Evolutionary conservation across 1,140 invertebrate species (phyloP), one percentile per base, ranked within the genome.

Genomic region (Achroia grisella): DNA sequence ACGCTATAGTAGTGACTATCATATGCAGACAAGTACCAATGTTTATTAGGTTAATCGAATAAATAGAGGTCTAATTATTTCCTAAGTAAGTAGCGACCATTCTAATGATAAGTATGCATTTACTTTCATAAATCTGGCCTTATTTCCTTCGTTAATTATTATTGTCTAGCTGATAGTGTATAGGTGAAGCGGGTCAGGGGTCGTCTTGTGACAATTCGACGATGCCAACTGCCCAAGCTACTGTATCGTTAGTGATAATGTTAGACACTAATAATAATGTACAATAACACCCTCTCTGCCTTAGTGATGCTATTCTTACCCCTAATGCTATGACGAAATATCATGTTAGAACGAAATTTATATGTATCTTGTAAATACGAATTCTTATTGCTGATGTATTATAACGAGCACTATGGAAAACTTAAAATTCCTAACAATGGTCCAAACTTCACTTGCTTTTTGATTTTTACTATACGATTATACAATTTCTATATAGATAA

Each of bases 391-490:
- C 72, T 77, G 71, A 73, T 74, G 67, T 78, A 61, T 44, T 35
- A 67, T 67, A 71, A 74, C 69, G 52, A 71, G 74, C 72, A 80
- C 77, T 79, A 79, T 74, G 77, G 77, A 80, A 81, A 73, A 79
- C 73, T 76, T 80, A 60, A 77, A 35, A 81, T 81, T 84, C 77
- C 79, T 81, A 81, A 78, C 71, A 79, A 84, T 81, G 77, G 80
- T 81, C 77, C 80, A 81, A 83, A 81, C 73, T 78, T 81, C 75
- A 77, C 71, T 83, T 62, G 79, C 79, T 83, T 83, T 72, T 74
- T 83, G 65, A 83, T 81, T 83, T 83, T 71, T 83, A 79, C 73
- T 83, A 80, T 83, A 83, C 64, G 68, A 80, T 76, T 83, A 79
- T 80, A 79, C 75, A 77, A 71, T 73, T 72, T 77, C 66, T 83